phyloP scores from a whole-genome alignment of 2,888 invertebrate species.

The Meteorus colon region DNA sequence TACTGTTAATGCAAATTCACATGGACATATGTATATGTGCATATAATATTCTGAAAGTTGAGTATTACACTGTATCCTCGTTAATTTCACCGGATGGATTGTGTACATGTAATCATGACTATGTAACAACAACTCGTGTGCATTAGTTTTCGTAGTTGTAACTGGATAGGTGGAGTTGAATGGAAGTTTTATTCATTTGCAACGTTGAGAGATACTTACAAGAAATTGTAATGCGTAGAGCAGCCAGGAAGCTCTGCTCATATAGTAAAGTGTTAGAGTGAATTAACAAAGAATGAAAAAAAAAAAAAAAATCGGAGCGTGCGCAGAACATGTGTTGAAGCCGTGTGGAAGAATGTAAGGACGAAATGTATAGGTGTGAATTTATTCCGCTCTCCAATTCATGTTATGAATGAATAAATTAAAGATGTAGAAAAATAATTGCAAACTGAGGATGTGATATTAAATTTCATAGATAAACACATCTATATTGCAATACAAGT shows the following conservation, averaged over 20 bases:
- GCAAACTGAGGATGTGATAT: conserved; percentile 7
- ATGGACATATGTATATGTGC: neutral
- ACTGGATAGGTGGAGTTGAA: conserved; percentile 47
- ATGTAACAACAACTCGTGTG: conserved; percentile 31
- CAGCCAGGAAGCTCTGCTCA: neutral
- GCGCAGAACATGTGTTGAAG: neutral
- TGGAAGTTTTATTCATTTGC: conserved; percentile 33
- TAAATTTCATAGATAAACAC: conserved; percentile 48
- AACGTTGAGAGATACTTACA: neutral
- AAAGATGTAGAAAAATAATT: conserved; percentile 21
- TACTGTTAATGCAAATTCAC: conserved; percentile 29
- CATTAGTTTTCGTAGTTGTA: conserved; percentile 47
- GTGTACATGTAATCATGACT: conserved; percentile 40
- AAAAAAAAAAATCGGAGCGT: neutral
- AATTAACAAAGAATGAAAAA: neutral
- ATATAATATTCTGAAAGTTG: conserved; percentile 22
- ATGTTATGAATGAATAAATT: conserved; percentile 15
- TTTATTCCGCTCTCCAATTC: conserved; percentile 24
- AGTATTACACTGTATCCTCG: conserved; percentile 43
- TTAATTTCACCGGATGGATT: conserved; percentile 50
- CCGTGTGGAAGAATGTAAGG: neutral
- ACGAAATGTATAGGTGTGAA: conserved; percentile 17
- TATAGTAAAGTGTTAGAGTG: conserved; percentile 29
- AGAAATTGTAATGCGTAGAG: neutral
- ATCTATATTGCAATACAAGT: conserved; percentile 10